Base-by-base conservation (phyloP, 2,888 invertebrate genomes). In the Diaprepes abbreviatus region DNA sequence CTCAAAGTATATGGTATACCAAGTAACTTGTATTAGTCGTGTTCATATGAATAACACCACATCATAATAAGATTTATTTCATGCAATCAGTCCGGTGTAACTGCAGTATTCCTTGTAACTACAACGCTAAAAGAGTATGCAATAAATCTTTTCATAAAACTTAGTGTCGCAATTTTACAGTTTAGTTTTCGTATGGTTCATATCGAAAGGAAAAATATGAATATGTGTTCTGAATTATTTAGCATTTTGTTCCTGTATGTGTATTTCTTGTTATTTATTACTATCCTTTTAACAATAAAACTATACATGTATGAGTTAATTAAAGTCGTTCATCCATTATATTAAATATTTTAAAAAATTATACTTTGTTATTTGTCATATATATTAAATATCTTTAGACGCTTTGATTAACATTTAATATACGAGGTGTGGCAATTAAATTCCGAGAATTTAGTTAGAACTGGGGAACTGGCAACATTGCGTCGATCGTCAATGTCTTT, bases 61-160 rank as follows among this genome's bases (percentile, higher is more conserved):
- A 58, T 19, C 38, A 17, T 16, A 38, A 21, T 40, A 14, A 38
- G 14, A 40, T 58, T 48, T 60, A 60, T 48, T 50, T 60, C 45
- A 35, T 31, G 43, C 35, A 60, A 60, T 60, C 60, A 60, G 48
- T 50, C 50, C 21, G 19, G 31, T 60, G 21, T 57, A 57, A 60
- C 43, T 17, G 45, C 43, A 14, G 33, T 16, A 12, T 31, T 33
- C 35, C 60, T 50, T 50, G 50, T 60, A 35, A 14, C 43, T 60
- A 48, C 60, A 60, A 60, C 19, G 19, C 14, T 60, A 17, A 43
- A 24, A 48, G 48, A 33, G 45, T 35, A 60, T 24, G 24, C 33
- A 16, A 60, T 60, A 60, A 60, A 60, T 60, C 60, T 12, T 60
- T 33, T 17, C 36, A 4, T 21, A 57, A 35, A 57, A 38, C 16